These are phyloP conservation scores for Ypsolopha sequella DNA, from an alignment of 2,888 invertebrate species.

Conservation along the genomic window DNA sequence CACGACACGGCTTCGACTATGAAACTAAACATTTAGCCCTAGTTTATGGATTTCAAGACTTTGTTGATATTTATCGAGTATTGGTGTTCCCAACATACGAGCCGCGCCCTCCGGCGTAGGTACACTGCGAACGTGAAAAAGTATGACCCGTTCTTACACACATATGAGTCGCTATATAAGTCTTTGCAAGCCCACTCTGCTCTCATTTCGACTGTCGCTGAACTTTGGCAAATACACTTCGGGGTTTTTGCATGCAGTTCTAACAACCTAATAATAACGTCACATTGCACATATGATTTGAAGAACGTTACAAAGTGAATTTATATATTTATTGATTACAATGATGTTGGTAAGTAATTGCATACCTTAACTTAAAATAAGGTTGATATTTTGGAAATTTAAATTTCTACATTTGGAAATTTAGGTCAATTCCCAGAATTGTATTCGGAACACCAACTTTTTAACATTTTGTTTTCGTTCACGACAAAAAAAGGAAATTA, in stretches of 20 bases:
- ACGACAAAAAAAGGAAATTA: no score
- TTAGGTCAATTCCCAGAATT: no score
- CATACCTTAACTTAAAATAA: neutral
- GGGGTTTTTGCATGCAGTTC: constrained; percentile 9
- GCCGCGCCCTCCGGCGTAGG: constrained; percentile 53
- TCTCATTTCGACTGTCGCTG: constrained; percentile 65
- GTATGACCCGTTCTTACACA: constrained; percentile 67
- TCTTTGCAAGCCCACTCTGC: constrained; percentile 57
- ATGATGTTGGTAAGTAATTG: constrained; percentile 46
- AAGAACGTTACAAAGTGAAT: neutral
- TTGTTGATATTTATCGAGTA: constrained; percentile 2
- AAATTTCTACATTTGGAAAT: neutral
- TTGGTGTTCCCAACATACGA: constrained; percentile 11
- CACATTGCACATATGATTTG: neutral
- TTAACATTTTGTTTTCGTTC: no score
- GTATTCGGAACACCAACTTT: no score
- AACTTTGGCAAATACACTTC: constrained; percentile 58
- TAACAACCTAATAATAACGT: neutral
- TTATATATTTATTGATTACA: constrained; percentile 12
- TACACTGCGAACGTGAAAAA: constrained; percentile 65
- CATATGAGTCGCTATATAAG: constrained; percentile 66
- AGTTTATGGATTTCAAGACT: neutral
- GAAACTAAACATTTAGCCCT: neutral
- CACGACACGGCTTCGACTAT: neutral
- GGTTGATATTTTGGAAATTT: neutral